Conservation (phyloP, 2,888 invertebrate species). For the Hirtodrosophila cameraria region DNA sequence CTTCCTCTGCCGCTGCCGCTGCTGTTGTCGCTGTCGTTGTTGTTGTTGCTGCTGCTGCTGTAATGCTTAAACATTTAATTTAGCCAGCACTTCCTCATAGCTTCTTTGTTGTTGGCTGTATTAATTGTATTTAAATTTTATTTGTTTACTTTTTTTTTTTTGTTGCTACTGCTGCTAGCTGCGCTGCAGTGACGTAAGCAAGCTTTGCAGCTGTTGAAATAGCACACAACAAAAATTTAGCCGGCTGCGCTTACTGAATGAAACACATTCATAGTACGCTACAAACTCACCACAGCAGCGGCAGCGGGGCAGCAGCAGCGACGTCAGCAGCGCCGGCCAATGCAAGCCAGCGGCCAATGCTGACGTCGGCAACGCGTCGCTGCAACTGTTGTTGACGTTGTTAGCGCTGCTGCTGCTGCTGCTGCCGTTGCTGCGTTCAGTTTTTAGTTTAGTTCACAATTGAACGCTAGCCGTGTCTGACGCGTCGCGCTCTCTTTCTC, state of each 20-base stretch:
- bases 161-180: conserved; percentile 27
- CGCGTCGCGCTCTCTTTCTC: conserved; percentile 46
- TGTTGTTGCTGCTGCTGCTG: conserved; percentile 35
- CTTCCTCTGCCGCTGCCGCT: conserved; percentile 31
- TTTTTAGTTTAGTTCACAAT: conserved; percentile 62
- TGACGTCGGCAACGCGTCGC: conserved; percentile 42
- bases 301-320: conserved; percentile 1
- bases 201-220: conserved; percentile 63
- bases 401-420: conserved; percentile 23
- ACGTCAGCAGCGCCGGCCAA: conserved; percentile 21
- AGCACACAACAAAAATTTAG: conserved; percentile 48
- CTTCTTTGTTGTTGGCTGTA: conserved; percentile 13
- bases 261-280: conserved; percentile 53
- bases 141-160: conserved; percentile 78
- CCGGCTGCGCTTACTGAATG: conserved; percentile 73
- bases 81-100: conserved; percentile 58
- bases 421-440: conserved; percentile 15
- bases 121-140: conserved; percentile 36
- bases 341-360: conserved; percentile 37
- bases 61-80: conserved; percentile 58
- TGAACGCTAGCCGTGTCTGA: conserved; percentile 67
- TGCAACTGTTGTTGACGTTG: conserved; percentile 38
- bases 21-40: conserved; percentile 30
- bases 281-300: conserved; percentile 56
- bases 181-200: conserved; percentile 61